These are phyloP conservation scores for Iphiclides podalirius DNA, from an alignment of 2,888 invertebrate genomes.

Conservation along the genomic window DNA sequence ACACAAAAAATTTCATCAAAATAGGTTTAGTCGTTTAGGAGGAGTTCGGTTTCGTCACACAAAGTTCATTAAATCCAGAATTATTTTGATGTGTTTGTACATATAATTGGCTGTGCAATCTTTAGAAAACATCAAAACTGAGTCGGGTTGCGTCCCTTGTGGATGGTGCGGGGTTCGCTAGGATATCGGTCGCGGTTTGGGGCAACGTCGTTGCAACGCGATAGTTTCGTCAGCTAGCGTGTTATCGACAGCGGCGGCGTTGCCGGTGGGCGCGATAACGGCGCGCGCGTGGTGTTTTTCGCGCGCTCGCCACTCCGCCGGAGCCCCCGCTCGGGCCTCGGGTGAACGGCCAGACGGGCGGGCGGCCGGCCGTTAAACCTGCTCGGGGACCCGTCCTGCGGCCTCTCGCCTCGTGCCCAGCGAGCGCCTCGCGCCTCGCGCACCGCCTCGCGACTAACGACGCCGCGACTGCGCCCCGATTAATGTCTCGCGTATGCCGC, in stretches of 20 bases:
- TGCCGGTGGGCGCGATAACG: too few relatives aligned
- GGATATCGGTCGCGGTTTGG: too few relatives aligned
- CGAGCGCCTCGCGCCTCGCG: conserved; percentile 14
- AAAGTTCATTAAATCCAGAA: too few relatives aligned
- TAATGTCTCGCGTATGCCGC: conserved; percentile 16
- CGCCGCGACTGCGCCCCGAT: conserved; percentile 12
- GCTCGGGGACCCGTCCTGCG: conserved; percentile 44
- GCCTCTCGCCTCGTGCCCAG: conserved; percentile 27
- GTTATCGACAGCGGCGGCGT: conserved; percentile 39
- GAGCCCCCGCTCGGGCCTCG: conserved; percentile 70
- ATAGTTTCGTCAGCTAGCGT: too few relatives aligned
- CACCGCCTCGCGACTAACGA: neutral
- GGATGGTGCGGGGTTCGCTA: too few relatives aligned
- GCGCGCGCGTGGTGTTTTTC: conserved; percentile 71
- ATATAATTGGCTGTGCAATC: too few relatives aligned
- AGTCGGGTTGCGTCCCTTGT: too few relatives aligned
- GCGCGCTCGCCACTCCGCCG: conserved; percentile 55
- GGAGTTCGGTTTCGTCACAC: too few relatives aligned
- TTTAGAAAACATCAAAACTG: too few relatives aligned
- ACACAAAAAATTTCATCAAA: too few relatives aligned
- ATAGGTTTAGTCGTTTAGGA: too few relatives aligned
- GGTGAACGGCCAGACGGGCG: conserved; percentile 79
- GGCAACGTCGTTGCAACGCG: neutral
- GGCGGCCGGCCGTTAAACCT: conserved; percentile 78
- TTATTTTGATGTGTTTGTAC: too few relatives aligned